A percentile compares a stretch with the other conserved stretches of the same genome.
Evolutionary conservation across 2,888 invertebrate species (phyloP).

Genomic region (Leptogaster cylindrica): DNA sequence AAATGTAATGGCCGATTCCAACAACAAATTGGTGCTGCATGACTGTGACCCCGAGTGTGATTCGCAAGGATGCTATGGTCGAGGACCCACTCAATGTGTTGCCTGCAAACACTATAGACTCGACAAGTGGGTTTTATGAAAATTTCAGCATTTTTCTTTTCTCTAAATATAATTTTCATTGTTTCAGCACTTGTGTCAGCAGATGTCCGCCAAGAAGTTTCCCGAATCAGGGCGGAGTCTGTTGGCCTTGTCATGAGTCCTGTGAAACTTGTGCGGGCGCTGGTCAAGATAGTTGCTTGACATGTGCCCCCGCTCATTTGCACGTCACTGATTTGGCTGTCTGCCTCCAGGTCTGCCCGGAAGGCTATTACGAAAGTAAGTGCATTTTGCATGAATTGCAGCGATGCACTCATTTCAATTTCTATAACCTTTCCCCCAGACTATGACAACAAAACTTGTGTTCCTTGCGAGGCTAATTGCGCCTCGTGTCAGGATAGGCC

Average conservation of each 20-base stretch:
- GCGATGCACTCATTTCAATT: neutral
- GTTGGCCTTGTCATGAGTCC: constrained; percentile 87
- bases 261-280: constrained; percentile 89
- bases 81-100: constrained; percentile 83
- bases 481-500: constrained; percentile 83
- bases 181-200: constrained; percentile 80
- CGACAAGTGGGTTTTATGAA: constrained; percentile 71
- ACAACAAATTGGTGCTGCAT: constrained; percentile 69
- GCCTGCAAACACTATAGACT: constrained; percentile 81
- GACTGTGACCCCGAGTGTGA: constrained; percentile 87
- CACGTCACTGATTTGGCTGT: constrained; percentile 84
- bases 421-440: constrained; percentile 61
- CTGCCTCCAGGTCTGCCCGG: constrained; percentile 86
- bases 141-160: too few species aligned
- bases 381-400: constrained; percentile 46
- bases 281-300: constrained; percentile 83
- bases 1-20: constrained; percentile 69
- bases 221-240: constrained; percentile 78
- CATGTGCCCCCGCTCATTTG: constrained; percentile 83
- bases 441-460: constrained; percentile 75
- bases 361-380: constrained; percentile 85
- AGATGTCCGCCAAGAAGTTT: constrained; percentile 85
- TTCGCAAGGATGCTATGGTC: constrained; percentile 83
- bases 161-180: too few species aligned
- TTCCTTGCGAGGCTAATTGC: constrained; percentile 86